Conservation (phyloP, 2,113 vertebrate genomes). For the Mesocricetus auratus region DNA sequence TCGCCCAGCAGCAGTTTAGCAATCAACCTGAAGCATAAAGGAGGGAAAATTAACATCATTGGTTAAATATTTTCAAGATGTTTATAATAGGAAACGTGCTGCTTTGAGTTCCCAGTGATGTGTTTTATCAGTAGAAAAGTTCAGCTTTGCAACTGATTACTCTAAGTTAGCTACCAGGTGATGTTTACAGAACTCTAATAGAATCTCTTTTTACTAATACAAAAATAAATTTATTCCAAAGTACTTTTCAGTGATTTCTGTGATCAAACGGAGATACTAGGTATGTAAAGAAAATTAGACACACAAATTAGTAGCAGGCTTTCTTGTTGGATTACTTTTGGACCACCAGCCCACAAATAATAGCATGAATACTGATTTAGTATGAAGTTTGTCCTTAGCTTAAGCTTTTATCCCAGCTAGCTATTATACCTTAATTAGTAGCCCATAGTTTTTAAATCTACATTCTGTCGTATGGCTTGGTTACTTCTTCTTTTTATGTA, state of each 20-base stretch:
- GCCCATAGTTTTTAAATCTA: background rate
- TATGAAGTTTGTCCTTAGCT: background rate
- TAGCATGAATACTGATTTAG: background rate
- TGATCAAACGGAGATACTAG: background rate
- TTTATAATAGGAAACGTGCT: background rate
- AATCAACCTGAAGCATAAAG: background rate
- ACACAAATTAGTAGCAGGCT: background rate
- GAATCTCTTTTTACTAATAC: conserved; percentile 1
- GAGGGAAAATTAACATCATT: background rate
- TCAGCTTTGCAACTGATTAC: background rate
- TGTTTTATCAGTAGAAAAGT: background rate
- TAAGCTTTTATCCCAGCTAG: background rate
- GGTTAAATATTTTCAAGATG: background rate
- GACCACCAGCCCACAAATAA: background rate
- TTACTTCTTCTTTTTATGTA: background rate
- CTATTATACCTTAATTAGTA: background rate
- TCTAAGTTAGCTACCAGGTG: background rate
- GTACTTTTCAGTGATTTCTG: background rate
- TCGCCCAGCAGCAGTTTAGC: background rate
- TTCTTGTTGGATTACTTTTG: background rate
- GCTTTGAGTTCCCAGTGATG: background rate
- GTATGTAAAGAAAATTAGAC: background rate
- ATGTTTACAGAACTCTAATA: background rate
- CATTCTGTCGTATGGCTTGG: background rate
- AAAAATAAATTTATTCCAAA: conserved; percentile 5